Evolutionary conservation across 2,113 vertebrate species (phyloP).

Genomic region (Narcine bancroftii): DNA sequence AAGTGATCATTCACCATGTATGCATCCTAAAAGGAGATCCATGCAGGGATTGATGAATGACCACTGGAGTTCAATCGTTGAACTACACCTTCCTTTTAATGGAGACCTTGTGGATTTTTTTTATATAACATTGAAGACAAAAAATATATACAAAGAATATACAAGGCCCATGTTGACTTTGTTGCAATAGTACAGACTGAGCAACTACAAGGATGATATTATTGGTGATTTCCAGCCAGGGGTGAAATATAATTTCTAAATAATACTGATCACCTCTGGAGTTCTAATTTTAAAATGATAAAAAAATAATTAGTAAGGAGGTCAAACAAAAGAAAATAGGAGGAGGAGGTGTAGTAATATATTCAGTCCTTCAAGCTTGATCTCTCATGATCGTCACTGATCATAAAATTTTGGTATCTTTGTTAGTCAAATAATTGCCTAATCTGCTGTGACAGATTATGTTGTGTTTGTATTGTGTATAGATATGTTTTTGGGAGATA

Average conservation of each 20-base stretch:
- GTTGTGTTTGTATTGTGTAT: too few relatives aligned
- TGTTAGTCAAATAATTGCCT: neutral
- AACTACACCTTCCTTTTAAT: neutral
- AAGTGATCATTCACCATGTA: neutral
- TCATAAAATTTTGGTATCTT: too few relatives aligned
- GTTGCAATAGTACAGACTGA: neutral
- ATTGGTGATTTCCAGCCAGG: neutral
- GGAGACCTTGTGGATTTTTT: neutral
- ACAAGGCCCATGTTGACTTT: neutral
- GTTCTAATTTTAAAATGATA: neutral
- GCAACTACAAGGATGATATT: neutral
- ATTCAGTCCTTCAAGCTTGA: too few relatives aligned
- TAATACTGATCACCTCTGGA: neutral
- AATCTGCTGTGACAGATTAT: too few relatives aligned
- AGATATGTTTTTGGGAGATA: too few relatives aligned
- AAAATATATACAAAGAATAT: neutral
- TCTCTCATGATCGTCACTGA: too few relatives aligned
- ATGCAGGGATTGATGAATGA: neutral
- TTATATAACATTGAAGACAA: neutral
- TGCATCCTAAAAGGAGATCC: neutral
- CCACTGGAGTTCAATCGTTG: neutral
- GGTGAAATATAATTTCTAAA: neutral
- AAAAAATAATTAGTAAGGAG: neutral
- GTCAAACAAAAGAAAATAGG: neutral
- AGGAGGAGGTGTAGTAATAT: too few relatives aligned